A percentile compares a stretch with the other conserved stretches of the same genome.
Conservation (phyloP, 2,113 vertebrate genomes). For the rabbit (Oryctolagus cuniculus) region DNA sequence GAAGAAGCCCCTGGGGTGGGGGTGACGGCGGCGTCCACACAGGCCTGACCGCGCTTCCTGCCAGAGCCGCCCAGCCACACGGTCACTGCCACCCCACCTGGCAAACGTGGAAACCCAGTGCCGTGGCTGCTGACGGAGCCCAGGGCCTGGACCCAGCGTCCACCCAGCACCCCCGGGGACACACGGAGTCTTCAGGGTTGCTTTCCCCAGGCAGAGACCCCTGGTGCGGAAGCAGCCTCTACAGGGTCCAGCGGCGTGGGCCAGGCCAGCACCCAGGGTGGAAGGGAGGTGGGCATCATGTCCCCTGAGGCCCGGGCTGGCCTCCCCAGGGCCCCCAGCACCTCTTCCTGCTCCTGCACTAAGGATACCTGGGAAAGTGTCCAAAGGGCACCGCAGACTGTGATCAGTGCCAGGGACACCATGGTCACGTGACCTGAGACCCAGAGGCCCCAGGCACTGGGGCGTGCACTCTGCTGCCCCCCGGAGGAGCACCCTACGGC, state of each 20-base stretch:
- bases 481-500: too few relatives aligned
- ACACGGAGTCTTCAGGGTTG: neutral
- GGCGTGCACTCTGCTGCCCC: neutral
- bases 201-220: neutral
- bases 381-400: too few relatives aligned
- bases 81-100: neutral
- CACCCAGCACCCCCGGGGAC: too few relatives aligned
- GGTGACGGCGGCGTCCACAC: constrained; percentile 51
- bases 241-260: fast-evolving
- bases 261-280: fast-evolving
- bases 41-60: constrained; percentile 57
- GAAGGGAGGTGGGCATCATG: too few relatives aligned
- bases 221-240: neutral
- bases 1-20: constrained; percentile 44
- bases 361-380: neutral
- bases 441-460: neutral
- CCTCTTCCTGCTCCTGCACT: fast-evolving
- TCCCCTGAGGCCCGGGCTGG: neutral
- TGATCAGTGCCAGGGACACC: neutral
- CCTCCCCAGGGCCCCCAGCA: too few relatives aligned
- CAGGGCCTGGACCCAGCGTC: neutral
- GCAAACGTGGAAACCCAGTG: neutral
- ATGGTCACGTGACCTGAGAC: neutral
- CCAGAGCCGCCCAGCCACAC: constrained; percentile 6
- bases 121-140: neutral